Evolutionary conservation across 2,888 invertebrate species (phyloP).

Genomic region (Cremastinae sp.): DNA sequence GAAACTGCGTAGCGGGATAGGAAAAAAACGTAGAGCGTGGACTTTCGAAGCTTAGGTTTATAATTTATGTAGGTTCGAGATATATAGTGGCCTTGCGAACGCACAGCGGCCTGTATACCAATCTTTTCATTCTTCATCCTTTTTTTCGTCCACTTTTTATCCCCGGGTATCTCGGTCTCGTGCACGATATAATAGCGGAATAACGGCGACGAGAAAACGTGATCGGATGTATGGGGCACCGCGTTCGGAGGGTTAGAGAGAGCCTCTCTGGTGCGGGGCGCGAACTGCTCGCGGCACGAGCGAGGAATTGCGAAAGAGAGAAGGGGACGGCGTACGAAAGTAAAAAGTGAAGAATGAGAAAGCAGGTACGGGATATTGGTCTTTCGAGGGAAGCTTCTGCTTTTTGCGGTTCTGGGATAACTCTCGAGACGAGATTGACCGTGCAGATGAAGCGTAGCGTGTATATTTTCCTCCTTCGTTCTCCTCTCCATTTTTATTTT

Average conservation of each 20-base stretch:
- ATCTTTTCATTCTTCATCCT: conserved; percentile 12
- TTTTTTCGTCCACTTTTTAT: background rate
- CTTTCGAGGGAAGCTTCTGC: conserved; percentile 38
- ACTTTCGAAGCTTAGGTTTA: conserved; percentile 32
- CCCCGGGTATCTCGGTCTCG: no score
- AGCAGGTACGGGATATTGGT: conserved; percentile 10
- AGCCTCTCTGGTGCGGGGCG: conserved; percentile 24
- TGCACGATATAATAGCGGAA: conserved; percentile 35
- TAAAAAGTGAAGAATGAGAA: conserved; percentile 7
- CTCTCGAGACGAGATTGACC: conserved; percentile 8
- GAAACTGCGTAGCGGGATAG: background rate
- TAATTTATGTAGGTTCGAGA: conserved; percentile 44
- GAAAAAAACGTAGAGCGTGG: background rate
- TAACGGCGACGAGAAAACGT: conserved; percentile 51
- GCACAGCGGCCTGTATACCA: conserved; percentile 17
- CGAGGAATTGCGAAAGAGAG: conserved; percentile 35
- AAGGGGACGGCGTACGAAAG: background rate
- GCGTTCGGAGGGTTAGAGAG: conserved; percentile 5
- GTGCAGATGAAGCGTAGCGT: conserved; percentile 34
- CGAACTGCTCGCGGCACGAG: conserved; percentile 36
- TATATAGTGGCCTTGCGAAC: conserved; percentile 42
- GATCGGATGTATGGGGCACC: conserved; percentile 46
- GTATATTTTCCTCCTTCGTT: conserved; percentile 11
- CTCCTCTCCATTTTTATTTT: conserved; percentile 6
- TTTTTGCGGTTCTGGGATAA: conserved; percentile 29